Evolutionary conservation across 2,888 invertebrate genomes (phyloP).

Genomic region (Clostera curtula): DNA sequence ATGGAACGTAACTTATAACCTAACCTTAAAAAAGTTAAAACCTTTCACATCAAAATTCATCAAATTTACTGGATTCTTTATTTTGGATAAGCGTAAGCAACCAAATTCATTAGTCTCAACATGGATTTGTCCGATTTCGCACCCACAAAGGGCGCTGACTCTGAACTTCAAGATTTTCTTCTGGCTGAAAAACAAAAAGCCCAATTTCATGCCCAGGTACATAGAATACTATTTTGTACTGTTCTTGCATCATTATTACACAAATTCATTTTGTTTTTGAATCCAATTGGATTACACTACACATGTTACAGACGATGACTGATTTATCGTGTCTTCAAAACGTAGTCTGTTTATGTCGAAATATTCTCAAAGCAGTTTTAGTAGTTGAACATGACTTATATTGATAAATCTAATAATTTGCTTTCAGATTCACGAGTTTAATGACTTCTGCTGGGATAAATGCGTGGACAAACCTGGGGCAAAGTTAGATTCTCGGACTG

Average conservation of each 20-base stretch:
- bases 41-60: too few species aligned
- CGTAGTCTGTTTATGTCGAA: too few species aligned
- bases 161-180: conserved; percentile 89
- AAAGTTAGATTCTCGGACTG: conserved; percentile 91
- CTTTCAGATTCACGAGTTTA: conserved; percentile 91
- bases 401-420: conserved; percentile 2
- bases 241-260: conserved; percentile 10
- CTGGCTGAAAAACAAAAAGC: conserved; percentile 91
- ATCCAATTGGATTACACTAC: neutral
- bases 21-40: conserved; percentile 2
- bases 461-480: conserved; percentile 93
- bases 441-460: conserved; percentile 97
- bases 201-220: conserved; percentile 91
- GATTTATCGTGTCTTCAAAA: too few species aligned
- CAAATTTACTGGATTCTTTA: too few species aligned
- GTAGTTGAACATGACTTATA: too few species aligned
- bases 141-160: conserved; percentile 71
- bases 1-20: too few species aligned
- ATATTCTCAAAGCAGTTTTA: too few species aligned
- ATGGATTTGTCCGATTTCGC: conserved; percentile 56
- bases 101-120: conserved; percentile 31
- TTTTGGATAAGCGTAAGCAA: too few species aligned
- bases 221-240: conserved; percentile 7
- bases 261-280: conserved; percentile 4
- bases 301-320: too few species aligned